phyloP scores from a whole-genome alignment of 2,797 vertebrate species.

The Sphenopsis melanotis region DNA sequence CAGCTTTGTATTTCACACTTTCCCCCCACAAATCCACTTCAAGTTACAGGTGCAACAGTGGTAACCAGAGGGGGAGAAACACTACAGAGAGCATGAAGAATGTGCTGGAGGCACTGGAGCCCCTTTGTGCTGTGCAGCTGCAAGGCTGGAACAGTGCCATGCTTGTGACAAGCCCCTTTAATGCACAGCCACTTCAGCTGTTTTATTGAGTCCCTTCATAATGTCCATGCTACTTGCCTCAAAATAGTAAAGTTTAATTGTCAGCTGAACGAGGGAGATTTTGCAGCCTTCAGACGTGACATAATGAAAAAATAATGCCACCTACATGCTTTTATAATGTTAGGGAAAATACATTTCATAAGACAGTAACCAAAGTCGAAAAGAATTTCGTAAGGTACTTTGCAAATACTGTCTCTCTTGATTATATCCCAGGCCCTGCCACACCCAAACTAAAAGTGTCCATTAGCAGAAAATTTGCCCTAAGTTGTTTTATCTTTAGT shows the following conservation, averaged over 20 bases:
- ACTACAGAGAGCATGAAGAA: neutral
- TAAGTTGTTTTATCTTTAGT: neutral
- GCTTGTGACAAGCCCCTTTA: neutral
- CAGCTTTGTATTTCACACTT: neutral
- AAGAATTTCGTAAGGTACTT: neutral
- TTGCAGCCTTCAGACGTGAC: neutral
- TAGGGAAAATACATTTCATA: neutral
- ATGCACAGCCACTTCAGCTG: neutral
- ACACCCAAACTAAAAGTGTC: neutral
- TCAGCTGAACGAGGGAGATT: neutral
- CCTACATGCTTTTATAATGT: rapidly evolving
- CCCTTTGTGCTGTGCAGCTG: neutral
- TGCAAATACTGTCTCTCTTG: neutral
- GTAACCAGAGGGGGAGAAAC: neutral
- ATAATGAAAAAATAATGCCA: neutral
- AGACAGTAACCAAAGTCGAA: neutral
- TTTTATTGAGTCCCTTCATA: neutral
- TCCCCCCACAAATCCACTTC: neutral
- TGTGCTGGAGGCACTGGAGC: neutral
- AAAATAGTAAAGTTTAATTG: neutral
- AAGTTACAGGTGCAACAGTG: rapidly evolving
- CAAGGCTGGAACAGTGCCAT: neutral
- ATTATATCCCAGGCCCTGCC: neutral
- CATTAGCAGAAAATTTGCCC: neutral
- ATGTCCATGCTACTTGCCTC: neutral